phyloP scores from a whole-genome alignment of 1,140 invertebrate species.

The Micrasema longulum region DNA sequence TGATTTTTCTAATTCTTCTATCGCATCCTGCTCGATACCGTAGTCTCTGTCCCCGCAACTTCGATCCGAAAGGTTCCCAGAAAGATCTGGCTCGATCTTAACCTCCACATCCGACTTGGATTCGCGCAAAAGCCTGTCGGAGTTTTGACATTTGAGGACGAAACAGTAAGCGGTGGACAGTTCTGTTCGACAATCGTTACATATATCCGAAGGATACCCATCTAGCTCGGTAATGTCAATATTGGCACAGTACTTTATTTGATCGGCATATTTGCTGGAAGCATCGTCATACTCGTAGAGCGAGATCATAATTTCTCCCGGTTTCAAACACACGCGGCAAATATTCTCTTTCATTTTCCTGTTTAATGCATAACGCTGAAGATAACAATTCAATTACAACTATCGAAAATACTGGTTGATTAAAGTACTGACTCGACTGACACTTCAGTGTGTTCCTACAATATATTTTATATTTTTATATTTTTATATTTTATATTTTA shows the following conservation, averaged over 20 bases:
- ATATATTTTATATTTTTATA: no score
- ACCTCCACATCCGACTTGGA: constrained; percentile 46
- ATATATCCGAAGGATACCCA: constrained; percentile 57
- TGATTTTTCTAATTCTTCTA: constrained; percentile 65
- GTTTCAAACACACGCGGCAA: constrained; percentile 60
- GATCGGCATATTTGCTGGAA: constrained; percentile 55
- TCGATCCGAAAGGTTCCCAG: constrained; percentile 24
- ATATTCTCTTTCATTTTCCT: no score
- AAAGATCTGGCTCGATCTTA: constrained; percentile 21
- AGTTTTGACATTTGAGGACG: constrained; percentile 59
- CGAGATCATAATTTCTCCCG: constrained; percentile 56
- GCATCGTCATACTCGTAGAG: constrained; percentile 58
- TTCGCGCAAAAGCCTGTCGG: constrained; percentile 58
- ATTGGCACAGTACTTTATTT: constrained; percentile 61
- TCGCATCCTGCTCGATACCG: constrained; percentile 58
- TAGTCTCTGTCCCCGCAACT: constrained; percentile 45
- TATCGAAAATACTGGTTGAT: no score
- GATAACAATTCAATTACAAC: no score
- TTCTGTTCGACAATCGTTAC: constrained; percentile 56
- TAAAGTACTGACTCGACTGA: no score
- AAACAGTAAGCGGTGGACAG: constrained; percentile 57
- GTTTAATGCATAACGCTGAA: no score
- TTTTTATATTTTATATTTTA: no score
- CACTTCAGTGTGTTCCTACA: no score
- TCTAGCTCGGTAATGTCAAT: constrained; percentile 57